A percentile compares a stretch with the other conserved stretches of the same genome.
These are phyloP conservation scores for Pachypanchax playfairii DNA, from an alignment of 2,113 vertebrate genomes.

Conservation along the genomic window DNA sequence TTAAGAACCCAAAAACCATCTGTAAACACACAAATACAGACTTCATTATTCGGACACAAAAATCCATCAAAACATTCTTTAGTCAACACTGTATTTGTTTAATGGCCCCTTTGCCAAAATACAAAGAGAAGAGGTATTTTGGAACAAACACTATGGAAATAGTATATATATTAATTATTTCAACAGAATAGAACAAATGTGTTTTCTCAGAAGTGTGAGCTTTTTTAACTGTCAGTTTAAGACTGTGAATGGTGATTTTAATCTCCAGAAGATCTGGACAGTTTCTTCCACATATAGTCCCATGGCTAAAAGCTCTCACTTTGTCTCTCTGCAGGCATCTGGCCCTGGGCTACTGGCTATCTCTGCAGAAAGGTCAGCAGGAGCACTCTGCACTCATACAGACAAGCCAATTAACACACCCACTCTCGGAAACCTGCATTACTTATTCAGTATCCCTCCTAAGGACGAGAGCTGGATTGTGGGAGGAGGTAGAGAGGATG, in stretches of 20 bases:
- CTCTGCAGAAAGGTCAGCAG: slow-evolving; percentile 73
- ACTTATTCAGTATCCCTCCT: slow-evolving; percentile 76
- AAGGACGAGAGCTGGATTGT: slow-evolving; percentile 52
- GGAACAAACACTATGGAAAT: too few relatives aligned
- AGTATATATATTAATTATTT: too few relatives aligned
- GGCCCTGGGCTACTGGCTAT: slow-evolving; percentile 51
- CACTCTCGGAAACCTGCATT: slow-evolving; percentile 63
- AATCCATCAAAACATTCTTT: too few relatives aligned
- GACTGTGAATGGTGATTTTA: background rate
- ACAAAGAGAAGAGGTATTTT: too few relatives aligned
- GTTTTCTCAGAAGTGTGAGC: too few relatives aligned
- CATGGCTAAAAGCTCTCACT: slow-evolving; percentile 40
- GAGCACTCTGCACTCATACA: slow-evolving; percentile 65
- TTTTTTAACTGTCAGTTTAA: background rate
- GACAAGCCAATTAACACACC: slow-evolving; percentile 79
- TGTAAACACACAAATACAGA: too few relatives aligned
- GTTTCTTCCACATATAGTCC: slow-evolving; percentile 7
- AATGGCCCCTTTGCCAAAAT: too few relatives aligned
- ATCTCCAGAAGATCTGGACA: slow-evolving; percentile 4
- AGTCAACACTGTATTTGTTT: too few relatives aligned
- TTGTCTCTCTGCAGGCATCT: slow-evolving; percentile 64
- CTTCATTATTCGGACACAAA: too few relatives aligned
- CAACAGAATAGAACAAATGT: too few relatives aligned
- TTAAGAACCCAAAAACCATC: too few relatives aligned
- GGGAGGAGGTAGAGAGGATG: slow-evolving; percentile 48